Evolutionary conservation across 2,113 vertebrate species (phyloP).

Genomic region (Eurypyga helias): DNA sequence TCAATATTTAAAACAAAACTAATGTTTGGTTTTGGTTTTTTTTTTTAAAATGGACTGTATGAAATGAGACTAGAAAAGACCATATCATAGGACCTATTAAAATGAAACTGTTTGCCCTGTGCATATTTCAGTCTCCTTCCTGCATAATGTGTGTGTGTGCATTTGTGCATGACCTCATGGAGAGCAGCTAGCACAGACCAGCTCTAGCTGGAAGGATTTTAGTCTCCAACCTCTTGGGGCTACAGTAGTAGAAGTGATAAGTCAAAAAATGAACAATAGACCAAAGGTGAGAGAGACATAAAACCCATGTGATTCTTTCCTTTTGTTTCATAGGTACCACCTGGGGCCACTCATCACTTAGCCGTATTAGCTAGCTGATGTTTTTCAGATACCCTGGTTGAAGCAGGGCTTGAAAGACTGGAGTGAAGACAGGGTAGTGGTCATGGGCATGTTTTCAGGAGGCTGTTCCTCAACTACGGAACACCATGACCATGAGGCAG

Average conservation of each 20-base stretch:
- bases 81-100: not conserved
- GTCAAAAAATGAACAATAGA: not conserved
- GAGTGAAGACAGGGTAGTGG: not conserved
- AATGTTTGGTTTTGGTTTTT: not conserved
- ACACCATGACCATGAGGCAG: not conserved
- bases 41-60: not conserved
- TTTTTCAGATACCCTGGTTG: not conserved
- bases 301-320: not conserved
- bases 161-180: rapidly evolving
- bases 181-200: not conserved
- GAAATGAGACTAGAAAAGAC: not conserved
- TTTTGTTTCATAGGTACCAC: not conserved
- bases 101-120: not conserved
- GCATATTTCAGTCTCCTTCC: not conserved
- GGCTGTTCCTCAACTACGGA: not conserved
- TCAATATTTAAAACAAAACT: not conserved
- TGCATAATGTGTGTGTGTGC: not conserved
- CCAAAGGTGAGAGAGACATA: not conserved
- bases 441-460: not conserved
- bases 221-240: not conserved
- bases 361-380: not conserved
- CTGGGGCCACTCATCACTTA: not conserved
- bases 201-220: not conserved
- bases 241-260: not conserved
- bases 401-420: not conserved